phyloP scores from a whole-genome alignment of 1,140 invertebrate genomes.

The Aphelenchoides avenae region DNA sequence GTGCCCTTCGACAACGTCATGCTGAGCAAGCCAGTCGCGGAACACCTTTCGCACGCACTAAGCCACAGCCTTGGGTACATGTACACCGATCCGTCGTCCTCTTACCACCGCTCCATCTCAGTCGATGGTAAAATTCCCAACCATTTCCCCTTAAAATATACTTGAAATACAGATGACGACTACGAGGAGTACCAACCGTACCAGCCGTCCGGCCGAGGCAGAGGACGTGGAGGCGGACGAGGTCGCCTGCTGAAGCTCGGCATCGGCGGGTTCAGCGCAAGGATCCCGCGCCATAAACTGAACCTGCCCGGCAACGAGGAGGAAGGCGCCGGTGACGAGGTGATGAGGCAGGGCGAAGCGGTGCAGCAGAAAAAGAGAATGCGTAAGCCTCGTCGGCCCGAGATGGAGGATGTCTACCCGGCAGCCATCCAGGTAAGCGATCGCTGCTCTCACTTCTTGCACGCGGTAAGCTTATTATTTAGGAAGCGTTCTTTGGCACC shows the following conservation, averaged over 20 bases:
- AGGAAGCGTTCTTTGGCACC: constrained; percentile 62
- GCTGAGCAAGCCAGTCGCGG: constrained; percentile 31
- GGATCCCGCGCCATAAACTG: constrained; percentile 60
- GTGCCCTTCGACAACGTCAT: constrained; percentile 50
- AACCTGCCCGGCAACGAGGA: constrained; percentile 22
- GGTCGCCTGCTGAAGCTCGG: constrained; percentile 61
- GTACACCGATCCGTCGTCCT: too few species aligned
- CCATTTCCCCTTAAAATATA: too few species aligned
- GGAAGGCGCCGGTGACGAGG: constrained; percentile 24
- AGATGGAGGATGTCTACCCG: constrained; percentile 86
- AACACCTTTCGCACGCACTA: constrained; percentile 13
- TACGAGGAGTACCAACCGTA: too few species aligned
- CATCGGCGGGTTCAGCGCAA: constrained; percentile 86
- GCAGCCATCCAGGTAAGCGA: constrained; percentile 70
- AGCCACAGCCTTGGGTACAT: constrained; percentile 12
- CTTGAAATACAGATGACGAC: too few species aligned
- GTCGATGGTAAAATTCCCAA: constrained; percentile 11
- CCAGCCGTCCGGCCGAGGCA: constrained; percentile 17
- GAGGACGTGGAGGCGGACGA: constrained; percentile 43
- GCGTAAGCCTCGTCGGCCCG: constrained; percentile 76
- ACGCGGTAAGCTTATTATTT: not conserved
- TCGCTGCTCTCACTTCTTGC: constrained; percentile 1
- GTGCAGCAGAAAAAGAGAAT: constrained; percentile 64
- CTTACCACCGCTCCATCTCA: constrained; percentile 9
- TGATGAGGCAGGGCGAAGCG: constrained; percentile 50